Percentiles rank a stretch among this genome's conserved stretches.
Evolutionary conservation across 2,797 vertebrate genomes (phyloP).

Genomic region (Carcharodon carcharias): DNA sequence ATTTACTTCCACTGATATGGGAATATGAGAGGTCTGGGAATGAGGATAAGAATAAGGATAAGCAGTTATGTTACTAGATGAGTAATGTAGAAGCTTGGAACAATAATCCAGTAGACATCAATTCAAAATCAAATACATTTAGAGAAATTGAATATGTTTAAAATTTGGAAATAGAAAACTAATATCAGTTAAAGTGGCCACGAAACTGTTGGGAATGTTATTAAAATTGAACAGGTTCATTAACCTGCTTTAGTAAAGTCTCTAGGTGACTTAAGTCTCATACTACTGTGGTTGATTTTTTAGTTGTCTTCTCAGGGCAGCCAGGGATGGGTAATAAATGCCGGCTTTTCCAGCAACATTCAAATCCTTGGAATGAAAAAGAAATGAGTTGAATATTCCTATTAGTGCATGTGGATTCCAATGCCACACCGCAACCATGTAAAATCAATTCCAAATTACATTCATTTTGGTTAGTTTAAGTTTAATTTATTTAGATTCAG

Average conservation of each 20-base stretch:
- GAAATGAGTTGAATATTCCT: neutral
- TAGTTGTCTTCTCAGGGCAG: neutral
- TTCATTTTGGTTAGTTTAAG: neutral
- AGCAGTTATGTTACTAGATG: neutral
- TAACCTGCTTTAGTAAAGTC: neutral
- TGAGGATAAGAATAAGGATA: neutral
- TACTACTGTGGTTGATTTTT: neutral
- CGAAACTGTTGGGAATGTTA: neutral
- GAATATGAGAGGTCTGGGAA: neutral
- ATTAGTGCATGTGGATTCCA: neutral
- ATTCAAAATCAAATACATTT: neutral
- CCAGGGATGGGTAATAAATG: neutral
- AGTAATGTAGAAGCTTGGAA: neutral
- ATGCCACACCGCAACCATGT: neutral
- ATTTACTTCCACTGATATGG: neutral
- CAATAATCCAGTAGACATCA: neutral
- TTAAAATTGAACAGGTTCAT: neutral
- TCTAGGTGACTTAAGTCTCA: neutral
- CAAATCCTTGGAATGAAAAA: neutral
- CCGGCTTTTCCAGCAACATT: neutral
- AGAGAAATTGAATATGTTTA: neutral
- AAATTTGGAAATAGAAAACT: neutral
- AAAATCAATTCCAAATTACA: neutral
- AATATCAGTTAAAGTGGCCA: neutral
- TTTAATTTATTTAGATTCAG: neutral